Evolutionary conservation across 2,113 vertebrate species (phyloP).

Genomic region (Cacatua alba): DNA sequence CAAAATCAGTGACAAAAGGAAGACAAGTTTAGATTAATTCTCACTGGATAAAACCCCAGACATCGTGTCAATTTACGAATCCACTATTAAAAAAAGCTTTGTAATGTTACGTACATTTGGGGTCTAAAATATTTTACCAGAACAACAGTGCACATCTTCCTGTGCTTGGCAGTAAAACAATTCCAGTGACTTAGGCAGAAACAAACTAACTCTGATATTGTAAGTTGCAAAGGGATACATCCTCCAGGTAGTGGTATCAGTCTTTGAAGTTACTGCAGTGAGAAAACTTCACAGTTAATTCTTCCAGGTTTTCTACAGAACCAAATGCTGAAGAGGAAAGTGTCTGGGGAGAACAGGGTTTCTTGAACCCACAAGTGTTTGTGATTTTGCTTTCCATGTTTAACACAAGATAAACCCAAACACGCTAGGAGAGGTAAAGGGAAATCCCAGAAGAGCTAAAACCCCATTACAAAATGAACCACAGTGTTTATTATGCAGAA

Average conservation of each 20-base stretch:
- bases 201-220: background rate
- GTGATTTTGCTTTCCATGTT: background rate
- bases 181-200: background rate
- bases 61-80: background rate
- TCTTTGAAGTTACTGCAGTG: background rate
- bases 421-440: background rate
- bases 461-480: background rate
- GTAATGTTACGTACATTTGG: background rate
- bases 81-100: background rate
- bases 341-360: background rate
- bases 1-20: background rate
- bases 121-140: background rate
- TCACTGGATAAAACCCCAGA: background rate
- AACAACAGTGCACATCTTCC: background rate
- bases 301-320: background rate
- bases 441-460: background rate
- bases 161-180: background rate
- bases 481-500: background rate
- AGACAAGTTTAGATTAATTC: background rate
- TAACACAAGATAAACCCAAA: background rate
- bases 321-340: background rate
- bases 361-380: background rate
- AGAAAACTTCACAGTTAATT: background rate
- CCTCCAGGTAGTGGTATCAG: background rate
- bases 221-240: background rate